Percentiles rank a stretch among this genome's conserved stretches.
Conservation (phyloP, 2,888 invertebrate species). For the Epinotia ramella region DNA sequence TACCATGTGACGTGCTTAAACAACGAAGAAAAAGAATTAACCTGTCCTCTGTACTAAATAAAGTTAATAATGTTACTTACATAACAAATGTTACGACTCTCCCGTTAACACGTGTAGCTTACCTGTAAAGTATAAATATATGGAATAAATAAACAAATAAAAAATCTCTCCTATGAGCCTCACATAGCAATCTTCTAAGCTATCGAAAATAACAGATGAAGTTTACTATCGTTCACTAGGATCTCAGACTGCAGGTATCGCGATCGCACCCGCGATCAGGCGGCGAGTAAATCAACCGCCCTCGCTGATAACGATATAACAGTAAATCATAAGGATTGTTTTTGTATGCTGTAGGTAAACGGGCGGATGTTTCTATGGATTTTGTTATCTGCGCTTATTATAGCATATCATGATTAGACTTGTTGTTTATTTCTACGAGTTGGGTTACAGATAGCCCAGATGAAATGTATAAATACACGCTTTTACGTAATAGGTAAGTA, state of each 20-base stretch:
- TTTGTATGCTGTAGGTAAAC: constrained; percentile 56
- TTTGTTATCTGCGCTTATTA: constrained; percentile 24
- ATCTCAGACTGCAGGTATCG: constrained; percentile 35
- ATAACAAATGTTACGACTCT: too few species aligned
- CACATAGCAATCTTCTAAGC: background rate
- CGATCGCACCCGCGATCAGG: constrained; percentile 53
- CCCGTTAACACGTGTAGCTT: too few species aligned
- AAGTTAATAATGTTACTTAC: too few species aligned
- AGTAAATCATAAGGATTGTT: constrained; percentile 80
- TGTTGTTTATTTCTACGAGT: constrained; percentile 7
- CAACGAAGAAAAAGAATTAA: too few species aligned
- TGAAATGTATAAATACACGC: background rate
- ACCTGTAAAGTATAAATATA: too few species aligned
- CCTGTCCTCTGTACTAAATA: too few species aligned
- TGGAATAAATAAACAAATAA: too few species aligned
- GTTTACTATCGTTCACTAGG: constrained; percentile 15
- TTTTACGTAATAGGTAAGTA: background rate
- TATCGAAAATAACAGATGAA: constrained; percentile 11
- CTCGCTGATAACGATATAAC: constrained; percentile 72
- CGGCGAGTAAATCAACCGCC: constrained; percentile 79
- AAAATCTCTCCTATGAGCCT: background rate
- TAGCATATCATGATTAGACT: constrained; percentile 3
- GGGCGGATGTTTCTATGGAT: constrained; percentile 14
- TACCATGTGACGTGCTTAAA: too few species aligned
- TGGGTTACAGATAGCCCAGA: background rate